These are phyloP conservation scores for Cranoglanis bouderius DNA, from an alignment of 2,113 vertebrate genomes.

Conservation along the genomic window DNA sequence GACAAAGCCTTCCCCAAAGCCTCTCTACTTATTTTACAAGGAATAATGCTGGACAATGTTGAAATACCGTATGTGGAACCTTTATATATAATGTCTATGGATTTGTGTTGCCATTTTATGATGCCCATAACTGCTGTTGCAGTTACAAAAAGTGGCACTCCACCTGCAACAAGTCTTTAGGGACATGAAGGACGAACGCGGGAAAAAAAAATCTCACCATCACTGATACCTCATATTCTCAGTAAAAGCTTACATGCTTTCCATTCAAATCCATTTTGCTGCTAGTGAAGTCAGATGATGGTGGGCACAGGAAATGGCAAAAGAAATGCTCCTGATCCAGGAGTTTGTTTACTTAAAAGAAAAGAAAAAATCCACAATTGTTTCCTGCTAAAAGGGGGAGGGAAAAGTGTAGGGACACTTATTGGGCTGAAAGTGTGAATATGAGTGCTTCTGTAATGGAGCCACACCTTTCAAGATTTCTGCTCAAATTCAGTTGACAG, in stretches of 20 bases:
- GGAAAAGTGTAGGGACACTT: background rate
- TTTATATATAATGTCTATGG: background rate
- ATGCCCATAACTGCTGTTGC: background rate
- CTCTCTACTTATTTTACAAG: background rate
- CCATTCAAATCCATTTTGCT: background rate
- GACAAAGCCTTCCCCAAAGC: background rate
- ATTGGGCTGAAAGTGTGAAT: background rate
- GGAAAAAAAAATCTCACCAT: too few species aligned
- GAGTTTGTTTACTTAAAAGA: background rate
- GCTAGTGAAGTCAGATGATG: background rate
- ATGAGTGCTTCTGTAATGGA: constrained; percentile 7
- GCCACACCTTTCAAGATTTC: background rate
- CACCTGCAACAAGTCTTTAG: background rate
- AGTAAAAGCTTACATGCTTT: background rate
- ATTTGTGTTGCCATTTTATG: background rate
- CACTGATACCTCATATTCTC: background rate
- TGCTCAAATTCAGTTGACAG: background rate
- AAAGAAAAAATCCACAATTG: background rate
- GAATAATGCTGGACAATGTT: background rate
- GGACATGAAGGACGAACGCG: background rate
- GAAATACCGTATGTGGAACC: background rate
- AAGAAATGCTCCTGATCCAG: background rate
- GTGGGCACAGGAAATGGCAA: background rate
- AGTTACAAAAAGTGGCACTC: background rate
- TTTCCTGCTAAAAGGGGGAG: constrained; percentile 2